Evolutionary conservation across 2,113 vertebrate genomes (phyloP), one percentile per base, ranked within the genome.

Genomic region (Pyrgilauda ruficollis): DNA sequence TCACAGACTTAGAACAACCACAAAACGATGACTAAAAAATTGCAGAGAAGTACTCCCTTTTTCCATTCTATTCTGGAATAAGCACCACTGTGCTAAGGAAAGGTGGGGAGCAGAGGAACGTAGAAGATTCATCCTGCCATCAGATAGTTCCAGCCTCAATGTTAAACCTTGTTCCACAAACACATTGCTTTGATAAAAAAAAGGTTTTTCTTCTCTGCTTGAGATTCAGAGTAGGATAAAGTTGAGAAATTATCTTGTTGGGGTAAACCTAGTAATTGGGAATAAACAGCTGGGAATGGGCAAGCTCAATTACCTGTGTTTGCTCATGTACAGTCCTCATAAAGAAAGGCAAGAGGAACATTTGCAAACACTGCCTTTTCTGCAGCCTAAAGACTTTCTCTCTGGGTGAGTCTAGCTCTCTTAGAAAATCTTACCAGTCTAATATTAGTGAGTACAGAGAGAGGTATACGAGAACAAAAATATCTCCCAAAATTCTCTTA

Each of bases 1-100:
- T 93, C 85, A 94, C 76, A 97, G 79, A 84, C 66, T 94, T 63
- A 47, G 72, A 89, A 53, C 50, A 88, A 94, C 96, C 94, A 87
- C 95, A 93, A 74, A 70, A 76, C 2, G 19, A 23, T 76, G 73
- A 39, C 41, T 63, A 75, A 95, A 76, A 80, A 63, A 37, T 33
- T 53, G 67, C 62, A 67, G 35, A 79, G 55, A 92, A 87, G 33
- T 93, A 37, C 37, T 82, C 83, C 68, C 44, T 93, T 79, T 79
- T 83, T 47, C 55, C 66, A 39, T 74, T 53, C 58, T 77, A 75
- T 84, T 84, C 62, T 16, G 55, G 64, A 86, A 79, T 26, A 69
- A 87, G 39, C 27, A 64, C 28, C 61, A 5, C 56, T 74, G 21
- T 81, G 49, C 53, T 53, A 22, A 84, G 73, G 56, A 69, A 91